Base-by-base conservation (phyloP, 2,113 vertebrate genomes). In the Lagopus leucura region DNA sequence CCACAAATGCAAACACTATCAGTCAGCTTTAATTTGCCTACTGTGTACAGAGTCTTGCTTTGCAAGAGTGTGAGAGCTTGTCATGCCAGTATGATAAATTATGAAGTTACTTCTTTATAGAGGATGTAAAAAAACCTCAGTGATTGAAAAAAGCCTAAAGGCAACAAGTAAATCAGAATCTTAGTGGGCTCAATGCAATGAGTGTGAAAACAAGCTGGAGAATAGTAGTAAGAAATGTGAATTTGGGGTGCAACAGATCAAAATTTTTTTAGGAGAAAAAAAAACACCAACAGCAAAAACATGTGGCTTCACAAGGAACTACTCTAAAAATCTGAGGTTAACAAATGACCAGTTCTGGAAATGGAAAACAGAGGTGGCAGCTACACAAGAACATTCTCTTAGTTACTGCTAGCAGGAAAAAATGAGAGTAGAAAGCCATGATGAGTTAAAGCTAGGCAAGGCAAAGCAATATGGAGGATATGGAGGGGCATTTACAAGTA, bases 291-390 rank as follows among this genome's bases (percentile, higher is more conserved):
- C 50, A 0, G 67, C 90, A 92, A 91, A 88, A 17, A 3, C 25
- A 74, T 40, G 55, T 86, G 69, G 72, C 82, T 94, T 93, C 75
- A 80, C 82, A 83, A 90, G 85, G 32, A 75, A 89, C 69, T 60
- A 38, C 28, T 92, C 58, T 85, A 67, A 82, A 94, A 89, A 55
- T 38, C 45, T 80, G 89, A 93, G 87, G 57, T 88, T 94, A 91
- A 88, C 50, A 81, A 92, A 91, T 91, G 55, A 93, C 76, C 82
- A 89, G 67, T 86, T 89, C 64, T 81, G 79, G 82, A 93, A 96
- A 95, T 89, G 38, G 65, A 91, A 95, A 94, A 83, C 75, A 80
- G 89, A 85, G 79, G 82, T 75, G 78, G 60, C 72, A 91, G 82
- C 90, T 95, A 66, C 27, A 47, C 42, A 71, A 80, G 75, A 93